phyloP scores from a whole-genome alignment of 2,113 vertebrate genomes.

The Cisticola juncidis region DNA sequence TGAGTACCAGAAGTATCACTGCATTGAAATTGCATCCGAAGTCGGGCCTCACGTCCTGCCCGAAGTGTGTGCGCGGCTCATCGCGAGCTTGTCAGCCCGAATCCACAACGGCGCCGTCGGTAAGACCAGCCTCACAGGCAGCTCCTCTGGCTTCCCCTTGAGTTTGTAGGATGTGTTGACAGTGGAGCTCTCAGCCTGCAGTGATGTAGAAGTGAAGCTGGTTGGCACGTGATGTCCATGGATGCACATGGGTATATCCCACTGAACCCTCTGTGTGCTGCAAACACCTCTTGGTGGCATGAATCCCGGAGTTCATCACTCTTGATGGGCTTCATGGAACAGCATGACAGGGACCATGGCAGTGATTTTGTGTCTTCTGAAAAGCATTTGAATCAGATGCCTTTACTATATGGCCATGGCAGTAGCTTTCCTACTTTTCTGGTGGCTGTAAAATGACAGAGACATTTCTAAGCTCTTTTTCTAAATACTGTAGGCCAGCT shows the following conservation, averaged over 20 bases:
- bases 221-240: not conserved
- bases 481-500: not conserved
- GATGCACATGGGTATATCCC: rapidly evolving
- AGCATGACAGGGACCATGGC: not conserved
- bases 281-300: not conserved
- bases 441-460: not conserved
- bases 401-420: not conserved
- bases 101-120: constrained; percentile 80
- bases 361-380: not conserved
- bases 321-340: not conserved
- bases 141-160: not conserved
- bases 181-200: not conserved
- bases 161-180: not conserved
- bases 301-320: not conserved
- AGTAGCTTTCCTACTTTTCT: not conserved
- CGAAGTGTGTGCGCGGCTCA: constrained; percentile 70
- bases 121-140: constrained; percentile 54
- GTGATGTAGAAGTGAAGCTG: not conserved
- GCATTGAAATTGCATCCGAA: constrained; percentile 74
- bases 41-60: constrained; percentile 63
- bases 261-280: not conserved
- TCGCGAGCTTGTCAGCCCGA: constrained; percentile 80
- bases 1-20: constrained; percentile 76
- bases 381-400: not conserved
- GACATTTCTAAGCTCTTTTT: not conserved